Conservation (phyloP, 2,888 invertebrate genomes). For the Nymphalis polychloros region DNA sequence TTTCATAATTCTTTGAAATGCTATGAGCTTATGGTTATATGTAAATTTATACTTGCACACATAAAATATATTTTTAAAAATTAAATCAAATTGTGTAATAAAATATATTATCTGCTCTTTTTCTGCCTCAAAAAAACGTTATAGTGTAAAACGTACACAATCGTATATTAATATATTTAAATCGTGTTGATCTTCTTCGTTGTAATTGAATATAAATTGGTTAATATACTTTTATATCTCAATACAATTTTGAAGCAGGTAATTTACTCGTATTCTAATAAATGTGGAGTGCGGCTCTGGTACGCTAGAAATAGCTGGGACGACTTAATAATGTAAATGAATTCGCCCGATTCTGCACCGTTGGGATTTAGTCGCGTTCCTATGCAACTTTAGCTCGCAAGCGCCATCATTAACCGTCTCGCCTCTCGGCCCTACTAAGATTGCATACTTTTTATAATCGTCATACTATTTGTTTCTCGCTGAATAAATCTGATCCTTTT, state of each 20-base stretch:
- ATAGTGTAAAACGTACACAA: not conserved
- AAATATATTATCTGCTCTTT: not conserved
- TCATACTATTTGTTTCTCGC: not conserved
- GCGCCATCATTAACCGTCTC: conserved; percentile 54
- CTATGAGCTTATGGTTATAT: no score
- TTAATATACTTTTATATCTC: conserved; percentile 18
- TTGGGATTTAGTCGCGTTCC: conserved; percentile 60
- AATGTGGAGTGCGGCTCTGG: conserved; percentile 48
- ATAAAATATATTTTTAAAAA: no score
- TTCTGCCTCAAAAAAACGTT: not conserved
- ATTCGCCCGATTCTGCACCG: conserved; percentile 61
- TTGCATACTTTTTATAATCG: not conserved
- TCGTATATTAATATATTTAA: not conserved
- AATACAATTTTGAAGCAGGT: conserved; percentile 25
- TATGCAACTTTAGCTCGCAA: conserved; percentile 47
- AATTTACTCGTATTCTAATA: conserved; percentile 35
- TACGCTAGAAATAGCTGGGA: conserved; percentile 58
- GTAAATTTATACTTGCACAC: no score
- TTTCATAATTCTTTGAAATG: no score
- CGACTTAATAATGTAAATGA: conserved; percentile 70
- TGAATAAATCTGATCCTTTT: not conserved
- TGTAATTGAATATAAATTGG: conserved; percentile 12
- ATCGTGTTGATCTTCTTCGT: not conserved
- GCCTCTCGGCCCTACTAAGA: conserved; percentile 30
- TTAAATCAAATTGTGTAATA: no score